Base-by-base conservation (phyloP, 2,888 invertebrate species). In the Drosophila meridionalis region DNA sequence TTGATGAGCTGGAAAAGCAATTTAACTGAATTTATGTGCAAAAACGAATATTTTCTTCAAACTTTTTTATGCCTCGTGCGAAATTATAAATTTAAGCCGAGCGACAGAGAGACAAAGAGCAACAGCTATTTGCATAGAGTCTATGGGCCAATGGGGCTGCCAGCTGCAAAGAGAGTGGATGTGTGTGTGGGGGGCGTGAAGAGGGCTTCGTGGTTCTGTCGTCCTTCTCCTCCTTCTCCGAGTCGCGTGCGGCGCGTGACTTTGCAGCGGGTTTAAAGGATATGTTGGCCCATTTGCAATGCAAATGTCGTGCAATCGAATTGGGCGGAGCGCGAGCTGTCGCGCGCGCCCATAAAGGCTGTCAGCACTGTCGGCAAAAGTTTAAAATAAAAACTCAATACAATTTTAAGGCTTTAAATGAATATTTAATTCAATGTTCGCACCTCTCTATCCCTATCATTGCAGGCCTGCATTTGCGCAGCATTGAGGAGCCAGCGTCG, bases 391-490 rank as follows among this genome's bases (percentile, higher is more conserved):
- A 61, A 61, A 53, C 12, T 28, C 20, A 50, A 50, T 42, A 60
- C 40, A 48, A 50, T 60, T 32, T 52, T 55, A 30, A 59, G 30
- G 59, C 45, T 59, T 48, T 56, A 36, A 28, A 58, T 58, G 34
- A 34, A 45, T 45, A 45, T 47, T 69, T 69, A 65, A 34, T 28
- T 47, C 30, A 43, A 7, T 59, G 62, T 14, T n/a, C 57, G 40
- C 56, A 4, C 30, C 77, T 20, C 40, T n/a, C 5, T n/a, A 2
- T n/a, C 6, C n/a, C 6, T n/a, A 7, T 56, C n/a, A 20, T 94
- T 94, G 8, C 94, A 97, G 97, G 97, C 94, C 95, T 97, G 94
- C 97, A 96, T 94, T 94, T 97, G 95, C 96, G 97, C 94, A 96
- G 96, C 94, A 96, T 96, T 94, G 96, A 96, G 94, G 96, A 96